Base-by-base conservation (phyloP, 1,140 invertebrate species). In the Sesamia nonagrioides region DNA sequence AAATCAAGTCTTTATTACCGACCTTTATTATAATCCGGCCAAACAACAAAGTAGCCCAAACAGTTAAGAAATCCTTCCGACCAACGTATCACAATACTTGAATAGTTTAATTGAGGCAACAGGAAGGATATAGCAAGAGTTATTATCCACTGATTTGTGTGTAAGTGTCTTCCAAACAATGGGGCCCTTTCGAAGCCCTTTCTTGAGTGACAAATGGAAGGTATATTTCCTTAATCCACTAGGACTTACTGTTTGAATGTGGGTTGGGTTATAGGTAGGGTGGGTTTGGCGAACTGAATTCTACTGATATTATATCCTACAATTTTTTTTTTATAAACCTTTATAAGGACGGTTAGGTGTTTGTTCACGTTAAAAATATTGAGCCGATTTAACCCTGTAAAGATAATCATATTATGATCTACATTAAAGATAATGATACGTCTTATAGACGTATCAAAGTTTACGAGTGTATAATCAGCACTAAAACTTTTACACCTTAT, bases 141-240 rank as follows among this genome's bases (percentile, higher is more conserved):
- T 85, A 87, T 88, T 86, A 86, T 83, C 80, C 81, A 66, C 74
- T 80, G 88, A 90, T 88, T 88, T 89, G 82, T 80, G 82, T 86
- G 79, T 84, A 81, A 82, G 82, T 86, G 79, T 84, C 84, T 80
- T 73, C 54, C 15, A 84, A 84, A 89, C 88, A 91, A 89, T 88
- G 60, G 82, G 73, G 81, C 54, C 82, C 84, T 81, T 87, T 88
- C 79, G 18, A 83, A 86, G 81, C 73, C 82, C 86, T 86, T 91
- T 84, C 86, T 88, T 86, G 80, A 82, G 83, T 89, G 88, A 89
- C 85, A 87, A 89, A 89, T 91, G 85, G 82, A 78, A 82, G 84
- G 78, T 86, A 86, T 73, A 86, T 79, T 89, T 89, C 85, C 87
- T 79, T 89, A 84, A 89, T 88, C 87, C 86, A 60, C 17, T 40